These are phyloP conservation scores for Rhamphomyia laevipes DNA, from an alignment of 2,888 invertebrate genomes.

Conservation along the genomic window DNA sequence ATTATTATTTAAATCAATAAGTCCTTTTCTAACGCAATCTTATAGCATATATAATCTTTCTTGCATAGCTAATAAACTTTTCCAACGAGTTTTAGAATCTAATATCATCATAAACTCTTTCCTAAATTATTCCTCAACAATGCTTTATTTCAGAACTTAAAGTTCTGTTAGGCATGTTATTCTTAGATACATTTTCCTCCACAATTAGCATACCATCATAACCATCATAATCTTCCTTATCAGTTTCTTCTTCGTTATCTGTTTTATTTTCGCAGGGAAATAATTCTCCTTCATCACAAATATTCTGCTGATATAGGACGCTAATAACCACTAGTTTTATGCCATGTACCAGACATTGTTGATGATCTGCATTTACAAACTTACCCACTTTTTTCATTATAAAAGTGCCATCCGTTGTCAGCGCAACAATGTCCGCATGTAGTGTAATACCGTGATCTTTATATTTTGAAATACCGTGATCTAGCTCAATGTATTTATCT, in stretches of 20 bases:
- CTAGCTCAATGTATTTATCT: conserved; percentile 1
- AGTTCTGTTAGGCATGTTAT: not conserved
- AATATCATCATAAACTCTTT: conserved; percentile 10
- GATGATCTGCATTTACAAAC: not conserved
- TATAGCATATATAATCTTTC: conserved; percentile 14
- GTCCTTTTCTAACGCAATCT: conserved; percentile 15
- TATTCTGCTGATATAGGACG: not conserved
- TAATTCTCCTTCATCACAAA: no score
- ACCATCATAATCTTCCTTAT: not conserved
- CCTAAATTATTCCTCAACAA: conserved; percentile 4
- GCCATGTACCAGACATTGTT: not conserved
- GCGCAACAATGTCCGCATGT: not conserved
- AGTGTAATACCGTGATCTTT: not conserved
- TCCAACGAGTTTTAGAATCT: conserved; percentile 14
- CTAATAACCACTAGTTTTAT: not conserved
- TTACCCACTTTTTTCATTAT: not conserved
- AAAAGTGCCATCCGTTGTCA: not conserved
- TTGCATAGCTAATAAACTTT: conserved; percentile 12
- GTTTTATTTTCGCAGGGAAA: no score
- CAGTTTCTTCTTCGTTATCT: not conserved
- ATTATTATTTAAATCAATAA: conserved; percentile 14
- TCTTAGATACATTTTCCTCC: not conserved
- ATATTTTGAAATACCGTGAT: not conserved
- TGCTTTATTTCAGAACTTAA: not conserved
- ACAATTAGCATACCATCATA: not conserved